phyloP scores from a whole-genome alignment of 2,888 invertebrate genomes.

The Melangyna quadrimaculata region DNA sequence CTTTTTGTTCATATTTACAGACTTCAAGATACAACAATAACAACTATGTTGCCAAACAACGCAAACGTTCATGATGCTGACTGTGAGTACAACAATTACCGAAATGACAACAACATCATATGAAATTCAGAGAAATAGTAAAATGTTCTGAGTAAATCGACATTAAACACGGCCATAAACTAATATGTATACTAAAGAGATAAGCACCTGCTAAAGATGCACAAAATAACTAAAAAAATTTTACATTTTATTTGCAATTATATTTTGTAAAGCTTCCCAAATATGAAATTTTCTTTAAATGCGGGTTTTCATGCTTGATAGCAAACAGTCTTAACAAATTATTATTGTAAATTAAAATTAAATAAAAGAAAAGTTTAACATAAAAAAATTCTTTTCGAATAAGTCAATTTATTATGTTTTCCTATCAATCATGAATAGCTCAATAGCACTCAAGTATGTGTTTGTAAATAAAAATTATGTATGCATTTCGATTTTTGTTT shows the following conservation, averaged over 20 bases:
- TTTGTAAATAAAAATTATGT: background rate
- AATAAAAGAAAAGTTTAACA: too few relatives aligned
- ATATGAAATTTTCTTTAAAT: background rate
- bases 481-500: background rate
- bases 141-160: constrained; percentile 28
- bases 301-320: background rate
- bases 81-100: constrained; percentile 54
- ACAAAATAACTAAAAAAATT: background rate
- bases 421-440: too few relatives aligned
- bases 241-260: background rate
- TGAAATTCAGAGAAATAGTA: constrained; percentile 30
- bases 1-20: constrained; percentile 36
- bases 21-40: constrained; percentile 77
- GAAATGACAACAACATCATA: constrained; percentile 44
- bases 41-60: constrained; percentile 76
- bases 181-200: background rate
- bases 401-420: too few relatives aligned
- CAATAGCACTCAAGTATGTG: background rate
- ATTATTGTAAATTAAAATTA: too few relatives aligned
- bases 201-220: background rate
- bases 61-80: constrained; percentile 67
- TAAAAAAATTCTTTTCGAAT: too few relatives aligned
- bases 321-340: too few relatives aligned
- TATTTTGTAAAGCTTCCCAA: background rate
- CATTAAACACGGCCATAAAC: background rate